Evolutionary conservation across 1,140 invertebrate genomes (phyloP), one percentile per base, ranked within the genome.

Genomic region (Caerostris extrusa): DNA sequence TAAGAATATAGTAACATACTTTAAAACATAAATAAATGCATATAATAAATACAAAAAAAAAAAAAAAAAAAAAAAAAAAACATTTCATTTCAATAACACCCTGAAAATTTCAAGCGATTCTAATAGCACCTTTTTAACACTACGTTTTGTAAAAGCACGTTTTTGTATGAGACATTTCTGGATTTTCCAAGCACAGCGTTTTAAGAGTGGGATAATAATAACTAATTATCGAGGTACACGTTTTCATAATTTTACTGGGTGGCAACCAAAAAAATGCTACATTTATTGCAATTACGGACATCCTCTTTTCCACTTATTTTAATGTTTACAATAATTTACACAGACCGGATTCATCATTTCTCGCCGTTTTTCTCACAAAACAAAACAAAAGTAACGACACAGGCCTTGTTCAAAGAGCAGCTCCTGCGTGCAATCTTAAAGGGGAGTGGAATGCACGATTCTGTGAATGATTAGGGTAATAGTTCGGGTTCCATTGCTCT

Each of bases 381-480:
- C 71, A 50, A 77, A 77, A 4, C 53, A 50, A 53, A 69, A 69
- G 67, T 69, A 19, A 34, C 67, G 19, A 34, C 19, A 69, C 55
- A 90, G n/a, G 17, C 87, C 67, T 34, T 50, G 5, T 19, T 56
- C 56, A 71, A 64, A 55, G n/a, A 71, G 71, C 8, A 12, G 3
- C 6, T 77, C 64, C 50, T 88, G 53, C 64, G 12, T n/a, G 6
- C 64, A 71, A 90, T 64, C n/a, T 90, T 34, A 71, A 90, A 71
- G 50, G 90, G 90, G 90, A 71, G 90, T 81, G 90, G 77, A 50
- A 5, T 61, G 19, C 90, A 91, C 90, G 90, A 91, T 57, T 69
- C 64, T 34, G 77, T 82, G 77, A 82, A 91, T 57, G 90, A 91
- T 82, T 90, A 67, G 53, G 8, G 67, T 90, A 90, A 81, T 58